Evolutionary conservation across 2,113 vertebrate species (phyloP), one percentile per base, ranked within the genome.

Genomic region (Scolopax mira): DNA sequence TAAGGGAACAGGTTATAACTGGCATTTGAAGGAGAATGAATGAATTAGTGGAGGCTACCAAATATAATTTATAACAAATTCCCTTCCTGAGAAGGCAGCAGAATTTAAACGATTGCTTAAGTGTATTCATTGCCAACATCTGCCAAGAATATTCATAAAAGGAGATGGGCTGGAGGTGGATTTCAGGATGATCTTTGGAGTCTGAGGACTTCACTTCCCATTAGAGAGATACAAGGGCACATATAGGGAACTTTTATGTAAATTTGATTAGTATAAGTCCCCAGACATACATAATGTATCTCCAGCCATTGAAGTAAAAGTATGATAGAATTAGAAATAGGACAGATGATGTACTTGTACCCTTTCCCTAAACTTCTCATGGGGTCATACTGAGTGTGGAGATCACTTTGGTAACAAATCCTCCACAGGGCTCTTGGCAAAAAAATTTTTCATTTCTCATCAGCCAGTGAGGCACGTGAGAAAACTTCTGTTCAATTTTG

Each of bases 71-170:
- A 62, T 62, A 73, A 75, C 41, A 83, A 57, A 91, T 90, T 88
- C 39, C 58, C 9, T 91, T 85, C 37, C 74, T 52, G 54, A 89
- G 87, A 85, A 83, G 91, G 91, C 30, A 91, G 37, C 21, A 89
- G 87, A 91, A 94, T 91, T 95, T 93, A 94, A 91, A 92, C 9
- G 24, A 62, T 81, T 88, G 27, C 27, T 89, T 91, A 84, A 93
- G 70, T 82, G 44, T 72, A 85, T 89, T 94, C 67, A 88, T 77
- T 79, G 74, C 62, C 58, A 88, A 30, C 27, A 70, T 79, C 71
- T 94, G 85, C 70, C 66, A 94, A 75, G 78, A 94, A 79, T 70
- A 46, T 79, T 90, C 69, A 39, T 91, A 51, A 75, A 79, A 89
- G 14, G 13, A 72, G 62, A 22, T 23, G 77, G 66, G 66, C n/a